phyloP scores from a whole-genome alignment of 2,888 invertebrate genomes.

The Temnothorax unifasciatus region DNA sequence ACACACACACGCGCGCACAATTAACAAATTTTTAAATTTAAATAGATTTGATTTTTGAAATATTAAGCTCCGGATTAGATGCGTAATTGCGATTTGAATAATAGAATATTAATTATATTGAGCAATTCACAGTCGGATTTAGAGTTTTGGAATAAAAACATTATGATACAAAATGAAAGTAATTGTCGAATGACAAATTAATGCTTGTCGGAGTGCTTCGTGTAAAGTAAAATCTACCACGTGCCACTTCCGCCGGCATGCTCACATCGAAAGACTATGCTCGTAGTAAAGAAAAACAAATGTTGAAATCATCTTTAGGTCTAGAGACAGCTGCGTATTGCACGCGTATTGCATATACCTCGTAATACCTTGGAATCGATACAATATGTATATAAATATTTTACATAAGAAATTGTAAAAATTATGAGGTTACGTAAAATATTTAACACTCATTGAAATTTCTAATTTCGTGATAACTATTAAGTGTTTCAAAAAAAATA shows the following conservation, averaged over 20 bases:
- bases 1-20: too few species aligned
- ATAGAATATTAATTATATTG: not conserved
- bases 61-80: not conserved
- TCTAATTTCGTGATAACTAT: not conserved
- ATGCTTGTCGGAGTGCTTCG: not conserved
- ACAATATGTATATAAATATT: not conserved
- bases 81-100: not conserved
- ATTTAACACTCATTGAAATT: not conserved
- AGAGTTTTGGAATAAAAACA: not conserved
- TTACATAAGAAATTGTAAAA: not conserved
- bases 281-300: conserved; percentile 34
- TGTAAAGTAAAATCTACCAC: conserved; percentile 37
- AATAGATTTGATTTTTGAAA: not conserved
- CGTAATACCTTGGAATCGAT: not conserved
- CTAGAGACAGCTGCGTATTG: conserved; percentile 38
- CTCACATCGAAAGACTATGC: conserved; percentile 31
- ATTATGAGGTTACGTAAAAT: not conserved
- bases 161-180: not conserved
- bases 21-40: not conserved
- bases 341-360: not conserved
- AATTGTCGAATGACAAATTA: conserved; percentile 26
- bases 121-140: not conserved
- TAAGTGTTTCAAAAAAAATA: not conserved
- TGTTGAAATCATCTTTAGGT: conserved; percentile 30
- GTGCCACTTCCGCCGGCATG: conserved; percentile 59